phyloP scores from a whole-genome alignment of 2,888 invertebrate species.

The Leptarthrus brevirostris region DNA sequence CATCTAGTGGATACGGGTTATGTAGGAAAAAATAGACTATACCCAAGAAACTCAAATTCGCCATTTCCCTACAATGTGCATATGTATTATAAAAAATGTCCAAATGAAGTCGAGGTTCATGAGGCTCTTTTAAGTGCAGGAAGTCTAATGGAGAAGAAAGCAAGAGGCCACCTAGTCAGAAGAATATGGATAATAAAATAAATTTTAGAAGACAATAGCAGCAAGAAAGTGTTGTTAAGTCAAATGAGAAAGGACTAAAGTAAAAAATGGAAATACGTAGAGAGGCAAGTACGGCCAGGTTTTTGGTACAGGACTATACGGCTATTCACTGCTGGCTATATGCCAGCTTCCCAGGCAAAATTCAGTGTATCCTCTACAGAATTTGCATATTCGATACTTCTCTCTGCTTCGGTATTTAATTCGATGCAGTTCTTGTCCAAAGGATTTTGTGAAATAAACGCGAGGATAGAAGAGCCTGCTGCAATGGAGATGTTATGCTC shows the following conservation, averaged over 20 bases:
- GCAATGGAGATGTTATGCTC: constrained; percentile 12
- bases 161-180: too few relatives aligned
- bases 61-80: too few relatives aligned
- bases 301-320: constrained; percentile 23
- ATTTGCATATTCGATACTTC: constrained; percentile 41
- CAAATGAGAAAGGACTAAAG: constrained; percentile 26
- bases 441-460: constrained; percentile 12
- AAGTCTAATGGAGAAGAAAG: too few relatives aligned
- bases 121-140: background rate
- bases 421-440: constrained; percentile 31
- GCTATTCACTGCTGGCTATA: constrained; percentile 7
- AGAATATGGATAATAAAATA: constrained; percentile 32
- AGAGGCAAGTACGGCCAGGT: background rate
- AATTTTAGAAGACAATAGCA: constrained; percentile 24
- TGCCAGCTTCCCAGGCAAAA: constrained; percentile 12
- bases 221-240: constrained; percentile 35
- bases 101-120: constrained; percentile 12
- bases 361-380: constrained; percentile 18
- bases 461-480: constrained; percentile 17
- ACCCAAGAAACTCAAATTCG: too few relatives aligned
- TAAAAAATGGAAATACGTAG: background rate
- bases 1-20: too few relatives aligned
- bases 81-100: constrained; percentile 7
- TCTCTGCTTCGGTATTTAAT: constrained; percentile 29
- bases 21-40: too few relatives aligned